Conservation (phyloP, 2,888 invertebrate species). For the Xylota segnis region DNA sequence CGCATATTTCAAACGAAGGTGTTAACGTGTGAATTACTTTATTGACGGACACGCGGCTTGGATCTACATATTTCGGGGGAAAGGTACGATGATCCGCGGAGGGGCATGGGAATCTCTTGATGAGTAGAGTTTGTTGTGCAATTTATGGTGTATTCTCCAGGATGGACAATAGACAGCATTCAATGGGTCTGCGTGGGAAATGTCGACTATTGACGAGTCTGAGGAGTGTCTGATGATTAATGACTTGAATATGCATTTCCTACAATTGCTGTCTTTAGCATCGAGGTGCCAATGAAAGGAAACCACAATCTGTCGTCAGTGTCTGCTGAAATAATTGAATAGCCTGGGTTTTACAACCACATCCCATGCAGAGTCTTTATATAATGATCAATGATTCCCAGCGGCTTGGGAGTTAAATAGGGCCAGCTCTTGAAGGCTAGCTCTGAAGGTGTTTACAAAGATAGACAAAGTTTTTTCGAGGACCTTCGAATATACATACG, state of each 20-base stretch:
- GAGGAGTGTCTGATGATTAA: neutral
- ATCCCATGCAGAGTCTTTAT: no score
- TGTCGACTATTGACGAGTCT: neutral
- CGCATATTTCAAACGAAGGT: conserved; percentile 14
- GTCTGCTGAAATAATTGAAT: no score
- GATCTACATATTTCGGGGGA: neutral
- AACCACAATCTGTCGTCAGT: neutral
- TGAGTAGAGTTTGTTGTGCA: conserved; percentile 24
- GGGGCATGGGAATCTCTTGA: conserved; percentile 12
- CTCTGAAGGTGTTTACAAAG: no score
- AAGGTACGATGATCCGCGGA: conserved; percentile 13
- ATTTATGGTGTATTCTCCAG: conserved; percentile 8
- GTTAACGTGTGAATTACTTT: conserved; percentile 44
- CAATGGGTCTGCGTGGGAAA: neutral
- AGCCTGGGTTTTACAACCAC: no score
- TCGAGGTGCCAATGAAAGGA: neutral
- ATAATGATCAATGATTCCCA: no score
- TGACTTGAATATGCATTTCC: neutral
- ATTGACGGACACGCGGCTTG: conserved; percentile 10
- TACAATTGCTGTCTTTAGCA: no score
- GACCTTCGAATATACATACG: no score
- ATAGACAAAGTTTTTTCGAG: no score
- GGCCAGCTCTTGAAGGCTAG: no score
- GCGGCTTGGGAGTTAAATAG: no score
- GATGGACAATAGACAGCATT: conserved; percentile 22